Conservation (phyloP, 1,140 invertebrate genomes). For the Yoshiicerus persimilis region DNA sequence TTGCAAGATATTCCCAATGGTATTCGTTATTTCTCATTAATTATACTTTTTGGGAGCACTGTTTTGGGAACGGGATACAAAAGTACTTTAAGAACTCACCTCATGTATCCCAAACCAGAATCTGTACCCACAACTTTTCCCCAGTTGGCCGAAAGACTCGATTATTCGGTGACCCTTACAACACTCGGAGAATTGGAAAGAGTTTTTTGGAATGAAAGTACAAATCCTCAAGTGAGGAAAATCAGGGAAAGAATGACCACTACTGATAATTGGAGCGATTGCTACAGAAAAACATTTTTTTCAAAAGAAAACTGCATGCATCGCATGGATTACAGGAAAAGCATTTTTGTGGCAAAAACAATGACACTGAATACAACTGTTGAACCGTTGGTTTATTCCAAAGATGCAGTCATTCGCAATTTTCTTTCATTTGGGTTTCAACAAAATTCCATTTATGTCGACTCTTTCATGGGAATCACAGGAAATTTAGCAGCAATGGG, state of each 20-base stretch:
- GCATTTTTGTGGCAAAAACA: background rate
- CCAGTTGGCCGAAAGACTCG: background rate
- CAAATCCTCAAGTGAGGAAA: background rate
- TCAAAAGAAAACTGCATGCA: background rate
- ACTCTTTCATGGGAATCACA: background rate
- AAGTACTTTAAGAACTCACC: background rate
- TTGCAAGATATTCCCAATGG: too few species aligned
- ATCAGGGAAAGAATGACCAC: background rate
- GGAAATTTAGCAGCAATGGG: background rate
- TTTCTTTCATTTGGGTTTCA: background rate
- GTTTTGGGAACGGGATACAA: constrained; percentile 22
- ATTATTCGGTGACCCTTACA: background rate
- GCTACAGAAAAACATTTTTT: background rate
- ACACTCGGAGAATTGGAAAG: background rate
- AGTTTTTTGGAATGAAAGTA: background rate
- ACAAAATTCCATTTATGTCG: background rate
- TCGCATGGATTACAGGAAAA: background rate
- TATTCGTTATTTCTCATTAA: background rate
- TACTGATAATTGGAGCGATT: background rate
- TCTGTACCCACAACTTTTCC: background rate
- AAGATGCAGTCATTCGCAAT: background rate
- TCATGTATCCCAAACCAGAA: constrained; percentile 5
- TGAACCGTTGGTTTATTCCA: background rate
- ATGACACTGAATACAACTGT: background rate
- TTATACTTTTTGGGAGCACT: background rate